Conservation (phyloP, 2,888 invertebrate species). For the Philonicus albiceps region DNA sequence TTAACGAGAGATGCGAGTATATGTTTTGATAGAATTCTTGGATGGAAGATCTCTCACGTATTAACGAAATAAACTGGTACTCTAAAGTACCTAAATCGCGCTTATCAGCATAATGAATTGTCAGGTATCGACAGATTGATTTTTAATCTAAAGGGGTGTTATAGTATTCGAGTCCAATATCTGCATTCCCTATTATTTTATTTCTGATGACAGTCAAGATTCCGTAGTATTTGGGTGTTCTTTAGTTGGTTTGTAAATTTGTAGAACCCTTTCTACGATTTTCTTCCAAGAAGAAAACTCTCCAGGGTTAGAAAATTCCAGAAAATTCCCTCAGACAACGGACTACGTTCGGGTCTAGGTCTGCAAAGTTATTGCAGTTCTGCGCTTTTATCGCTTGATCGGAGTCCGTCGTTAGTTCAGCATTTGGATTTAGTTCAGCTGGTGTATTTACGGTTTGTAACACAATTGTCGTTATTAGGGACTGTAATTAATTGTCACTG, state of each 20-base stretch:
- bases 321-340: conserved; percentile 39
- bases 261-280: conserved; percentile 45
- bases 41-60: conserved; percentile 28
- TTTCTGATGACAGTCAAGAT: conserved; percentile 45
- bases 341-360: conserved; percentile 44
- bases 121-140: conserved; percentile 39
- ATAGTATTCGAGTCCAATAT: conserved; percentile 46
- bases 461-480: too few species aligned
- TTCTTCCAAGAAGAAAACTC: conserved; percentile 42
- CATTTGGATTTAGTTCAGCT: background rate
- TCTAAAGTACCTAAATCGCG: conserved; percentile 44
- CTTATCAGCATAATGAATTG: conserved; percentile 45
- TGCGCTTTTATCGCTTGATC: conserved; percentile 29
- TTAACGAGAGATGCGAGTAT: conserved; percentile 46
- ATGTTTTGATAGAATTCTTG: conserved; percentile 45
- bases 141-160: conserved; percentile 43
- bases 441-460: too few species aligned
- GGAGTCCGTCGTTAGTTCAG: background rate
- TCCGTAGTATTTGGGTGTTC: conserved; percentile 46
- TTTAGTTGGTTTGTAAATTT: conserved; percentile 37
- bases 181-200: conserved; percentile 46
- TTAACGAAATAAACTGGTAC: conserved; percentile 45
- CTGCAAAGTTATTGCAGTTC: conserved; percentile 8
- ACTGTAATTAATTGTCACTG: background rate
- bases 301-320: conserved; percentile 34